Conservation (phyloP, 2,888 invertebrate genomes). For the Bugula neritina region DNA sequence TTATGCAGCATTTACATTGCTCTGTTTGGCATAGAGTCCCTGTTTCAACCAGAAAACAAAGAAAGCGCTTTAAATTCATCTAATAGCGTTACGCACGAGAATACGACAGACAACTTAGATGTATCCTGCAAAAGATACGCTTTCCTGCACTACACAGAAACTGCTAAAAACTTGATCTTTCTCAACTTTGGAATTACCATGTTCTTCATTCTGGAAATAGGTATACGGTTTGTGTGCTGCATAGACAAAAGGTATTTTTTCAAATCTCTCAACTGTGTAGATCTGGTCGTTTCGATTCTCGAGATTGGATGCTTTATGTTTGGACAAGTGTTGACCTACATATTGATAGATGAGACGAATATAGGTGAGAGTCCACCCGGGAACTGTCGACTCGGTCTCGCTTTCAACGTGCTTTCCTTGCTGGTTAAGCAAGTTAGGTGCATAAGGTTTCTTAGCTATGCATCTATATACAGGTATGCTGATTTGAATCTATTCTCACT, state of each 20-base stretch:
- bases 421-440: not conserved
- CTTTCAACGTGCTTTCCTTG: not conserved
- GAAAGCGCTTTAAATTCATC: too few relatives aligned
- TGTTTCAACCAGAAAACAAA: too few relatives aligned
- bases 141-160: too few relatives aligned
- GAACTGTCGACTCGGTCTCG: not conserved
- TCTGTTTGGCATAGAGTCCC: not conserved
- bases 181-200: not conserved
- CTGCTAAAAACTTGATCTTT: too few relatives aligned
- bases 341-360: not conserved
- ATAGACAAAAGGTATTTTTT: not conserved
- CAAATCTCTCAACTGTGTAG: not conserved
- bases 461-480: not conserved
- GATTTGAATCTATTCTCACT: too few relatives aligned
- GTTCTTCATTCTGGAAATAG: not conserved
- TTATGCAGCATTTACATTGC: not conserved
- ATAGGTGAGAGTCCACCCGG: not conserved
- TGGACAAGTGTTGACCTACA: not conserved
- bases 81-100: too few relatives aligned
- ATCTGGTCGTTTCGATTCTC: not conserved
- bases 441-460: slow-evolving; percentile 11
- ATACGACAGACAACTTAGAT: too few relatives aligned
- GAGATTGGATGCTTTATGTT: not conserved
- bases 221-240: not conserved
- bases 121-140: too few relatives aligned